These are phyloP conservation scores for Euphysa ruthae DNA, from an alignment of 30 jellyfish, hydroid and myxozoan species.

Conservation along the genomic window DNA sequence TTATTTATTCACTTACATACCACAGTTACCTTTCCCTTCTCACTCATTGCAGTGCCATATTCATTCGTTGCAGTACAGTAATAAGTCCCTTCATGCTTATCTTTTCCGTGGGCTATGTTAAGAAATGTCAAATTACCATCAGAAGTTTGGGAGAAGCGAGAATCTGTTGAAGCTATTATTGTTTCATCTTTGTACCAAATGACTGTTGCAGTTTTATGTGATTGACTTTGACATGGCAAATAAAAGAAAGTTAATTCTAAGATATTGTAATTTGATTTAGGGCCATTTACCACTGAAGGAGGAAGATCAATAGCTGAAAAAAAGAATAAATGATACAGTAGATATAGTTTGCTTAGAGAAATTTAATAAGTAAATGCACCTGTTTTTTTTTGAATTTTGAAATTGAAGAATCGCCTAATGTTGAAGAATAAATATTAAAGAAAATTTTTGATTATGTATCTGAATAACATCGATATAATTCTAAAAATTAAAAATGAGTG, in stretches of 20 bases:
- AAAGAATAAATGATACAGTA: too few species aligned
- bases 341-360: too few species aligned
- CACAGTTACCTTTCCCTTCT: conserved; percentile 2
- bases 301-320: conserved; percentile 13
- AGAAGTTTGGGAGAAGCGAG: background rate
- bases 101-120: background rate
- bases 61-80: conserved; percentile 8
- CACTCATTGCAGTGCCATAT: conserved; percentile 14
- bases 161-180: background rate
- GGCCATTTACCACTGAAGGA: conserved; percentile 19
- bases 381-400: too few species aligned
- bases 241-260: background rate
- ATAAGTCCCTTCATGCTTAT: conserved; percentile 16
- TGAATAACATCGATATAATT: too few species aligned
- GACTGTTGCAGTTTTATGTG: background rate
- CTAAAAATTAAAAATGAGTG: too few species aligned
- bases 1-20: conserved; percentile 26
- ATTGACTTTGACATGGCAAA: conserved; percentile 2
- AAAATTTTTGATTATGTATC: too few species aligned
- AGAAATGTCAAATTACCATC: background rate
- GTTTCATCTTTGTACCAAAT: conserved; percentile 12
- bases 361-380: too few species aligned
- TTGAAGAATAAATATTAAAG: too few species aligned
- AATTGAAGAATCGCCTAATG: too few species aligned
- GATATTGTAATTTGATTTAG: background rate